A percentile compares a stretch with the other conserved stretches of the same genome.
These are phyloP conservation scores for Caenorhabditis panamensis DNA, from an alignment of 2,888 invertebrate genomes.

Conservation along the genomic window DNA sequence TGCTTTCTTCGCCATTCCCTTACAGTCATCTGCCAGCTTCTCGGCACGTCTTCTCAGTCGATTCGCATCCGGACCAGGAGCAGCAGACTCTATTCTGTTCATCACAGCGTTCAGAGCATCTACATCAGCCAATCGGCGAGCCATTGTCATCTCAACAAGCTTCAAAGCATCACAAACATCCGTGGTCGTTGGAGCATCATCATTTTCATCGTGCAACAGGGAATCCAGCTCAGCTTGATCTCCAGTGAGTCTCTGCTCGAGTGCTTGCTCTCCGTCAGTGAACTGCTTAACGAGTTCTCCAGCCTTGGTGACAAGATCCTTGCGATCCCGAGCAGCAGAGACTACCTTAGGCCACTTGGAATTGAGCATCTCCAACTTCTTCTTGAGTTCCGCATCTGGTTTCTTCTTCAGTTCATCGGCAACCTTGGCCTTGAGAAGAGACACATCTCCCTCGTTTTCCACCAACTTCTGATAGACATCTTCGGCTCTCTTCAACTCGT, in stretches of 20 bases:
- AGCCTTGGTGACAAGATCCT: slow-evolving; percentile 67
- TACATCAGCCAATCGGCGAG: slow-evolving; percentile 64
- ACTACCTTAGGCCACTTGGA: slow-evolving; percentile 93
- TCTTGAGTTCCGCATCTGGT: slow-evolving; percentile 85
- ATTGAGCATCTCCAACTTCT: slow-evolving; percentile 91
- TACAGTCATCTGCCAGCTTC: slow-evolving; percentile 69
- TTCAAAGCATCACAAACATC: slow-evolving; percentile 62
- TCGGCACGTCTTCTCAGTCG: slow-evolving; percentile 72
- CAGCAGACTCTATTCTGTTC: slow-evolving; percentile 67
- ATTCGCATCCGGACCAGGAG: slow-evolving; percentile 75
- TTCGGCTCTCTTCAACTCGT: slow-evolving; percentile 84
- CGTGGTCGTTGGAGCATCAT: background rate
- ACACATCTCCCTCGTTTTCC: slow-evolving; percentile 93
- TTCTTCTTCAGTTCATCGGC: slow-evolving; percentile 75
- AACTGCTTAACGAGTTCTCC: slow-evolving; percentile 68
- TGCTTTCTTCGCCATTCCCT: slow-evolving; percentile 70
- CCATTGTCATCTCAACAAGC: slow-evolving; percentile 65
- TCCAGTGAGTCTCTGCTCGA: slow-evolving; percentile 61
- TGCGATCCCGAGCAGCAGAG: slow-evolving; percentile 88
- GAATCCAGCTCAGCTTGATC: slow-evolving; percentile 66
- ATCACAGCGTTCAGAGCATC: slow-evolving; percentile 64
- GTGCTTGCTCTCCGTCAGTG: slow-evolving; percentile 62
- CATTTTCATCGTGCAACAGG: slow-evolving; percentile 33
- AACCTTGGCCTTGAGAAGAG: slow-evolving; percentile 83
- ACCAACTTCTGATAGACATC: slow-evolving; percentile 92